Evolutionary conservation across 2,113 vertebrate genomes (phyloP).

Genomic region (Polypterus senegalus): DNA sequence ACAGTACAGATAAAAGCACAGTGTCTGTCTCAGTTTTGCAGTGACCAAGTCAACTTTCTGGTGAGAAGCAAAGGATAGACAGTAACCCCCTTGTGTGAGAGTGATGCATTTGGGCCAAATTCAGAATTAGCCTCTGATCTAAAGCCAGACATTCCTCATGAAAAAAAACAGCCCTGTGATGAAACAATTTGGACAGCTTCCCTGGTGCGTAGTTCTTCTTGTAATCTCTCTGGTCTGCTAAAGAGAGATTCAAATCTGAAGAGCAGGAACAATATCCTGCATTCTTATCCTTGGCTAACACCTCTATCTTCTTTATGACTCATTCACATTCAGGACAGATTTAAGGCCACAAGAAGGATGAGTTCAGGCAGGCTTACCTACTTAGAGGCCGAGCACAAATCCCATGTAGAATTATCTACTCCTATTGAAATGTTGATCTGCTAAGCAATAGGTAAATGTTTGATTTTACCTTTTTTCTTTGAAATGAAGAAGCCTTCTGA

Average conservation of each 20-base stretch:
- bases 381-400: constrained; percentile 16
- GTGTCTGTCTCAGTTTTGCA: no score
- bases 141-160: no score
- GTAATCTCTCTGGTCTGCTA: constrained; percentile 17
- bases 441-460: constrained; percentile 4
- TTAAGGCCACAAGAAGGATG: constrained; percentile 10
- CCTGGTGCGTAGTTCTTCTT: constrained; percentile 1
- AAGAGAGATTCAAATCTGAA: constrained; percentile 6
- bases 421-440: constrained; percentile 20
- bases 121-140: no score
- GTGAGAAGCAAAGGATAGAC: no score
- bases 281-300: constrained; percentile 19
- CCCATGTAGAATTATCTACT: constrained; percentile 6
- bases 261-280: constrained; percentile 18
- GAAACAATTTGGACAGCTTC: background rate
- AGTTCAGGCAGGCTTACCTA: constrained; percentile 17
- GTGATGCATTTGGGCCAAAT: no score
- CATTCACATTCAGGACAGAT: constrained; percentile 19
- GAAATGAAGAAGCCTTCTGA: no score
- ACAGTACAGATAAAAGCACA: no score
- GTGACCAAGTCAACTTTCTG: no score
- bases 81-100: no score
- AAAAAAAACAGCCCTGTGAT: background rate
- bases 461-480: no score
- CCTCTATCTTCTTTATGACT: constrained; percentile 1